These are phyloP conservation scores for Lepus timidus DNA, from an alignment of 2,113 vertebrate genomes.

Conservation along the genomic window DNA sequence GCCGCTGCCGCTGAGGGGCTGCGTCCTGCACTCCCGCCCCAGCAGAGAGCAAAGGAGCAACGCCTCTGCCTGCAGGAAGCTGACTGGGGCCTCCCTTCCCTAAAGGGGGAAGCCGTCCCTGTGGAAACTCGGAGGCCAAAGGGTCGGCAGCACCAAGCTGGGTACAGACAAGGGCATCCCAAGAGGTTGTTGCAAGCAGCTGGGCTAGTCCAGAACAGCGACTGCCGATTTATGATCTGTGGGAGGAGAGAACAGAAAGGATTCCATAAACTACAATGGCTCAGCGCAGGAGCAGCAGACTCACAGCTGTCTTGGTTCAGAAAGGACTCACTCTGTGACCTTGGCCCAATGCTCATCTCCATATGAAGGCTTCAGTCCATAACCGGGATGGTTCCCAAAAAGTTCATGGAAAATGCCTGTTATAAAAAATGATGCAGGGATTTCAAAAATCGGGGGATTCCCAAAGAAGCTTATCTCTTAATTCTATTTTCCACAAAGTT, in stretches of 20 bases:
- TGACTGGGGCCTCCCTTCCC: slow-evolving; percentile 52
- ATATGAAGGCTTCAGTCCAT: neutral
- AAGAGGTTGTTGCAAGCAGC: neutral
- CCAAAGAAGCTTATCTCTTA: no score
- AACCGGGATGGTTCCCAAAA: neutral
- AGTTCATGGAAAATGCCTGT: no score
- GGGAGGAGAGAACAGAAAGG: neutral
- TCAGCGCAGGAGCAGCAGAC: neutral
- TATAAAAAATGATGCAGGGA: no score
- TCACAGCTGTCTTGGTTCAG: neutral
- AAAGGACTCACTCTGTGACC: neutral
- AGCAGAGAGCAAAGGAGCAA: slow-evolving; percentile 65
- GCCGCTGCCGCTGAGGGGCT: neutral
- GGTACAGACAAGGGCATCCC: neutral
- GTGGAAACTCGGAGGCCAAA: slow-evolving; percentile 6
- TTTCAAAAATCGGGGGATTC: no score
- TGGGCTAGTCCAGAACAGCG: neutral
- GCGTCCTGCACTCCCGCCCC: neutral
- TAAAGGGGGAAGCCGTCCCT: slow-evolving; percentile 13
- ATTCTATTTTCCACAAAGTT: no score
- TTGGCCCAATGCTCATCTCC: neutral
- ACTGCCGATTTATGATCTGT: neutral
- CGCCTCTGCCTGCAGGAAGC: slow-evolving; percentile 47
- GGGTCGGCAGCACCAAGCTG: neutral
- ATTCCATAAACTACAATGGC: neutral